Evolutionary conservation across 1,140 invertebrate genomes (phyloP), one percentile per base, ranked within the genome.

Genomic region (Trigoniulus corallinus): DNA sequence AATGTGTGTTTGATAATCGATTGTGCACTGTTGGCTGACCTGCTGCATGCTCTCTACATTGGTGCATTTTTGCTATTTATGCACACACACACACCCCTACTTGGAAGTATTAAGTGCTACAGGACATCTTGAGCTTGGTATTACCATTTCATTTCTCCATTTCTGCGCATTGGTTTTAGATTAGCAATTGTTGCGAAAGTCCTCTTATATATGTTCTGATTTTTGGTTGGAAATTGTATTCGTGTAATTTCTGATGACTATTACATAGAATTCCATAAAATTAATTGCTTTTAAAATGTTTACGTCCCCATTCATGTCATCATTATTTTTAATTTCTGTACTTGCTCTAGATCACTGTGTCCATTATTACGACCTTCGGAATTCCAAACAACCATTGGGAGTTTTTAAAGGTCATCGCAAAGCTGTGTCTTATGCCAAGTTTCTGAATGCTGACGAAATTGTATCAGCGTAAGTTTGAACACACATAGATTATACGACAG

Each of bases 381-480:
- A 91, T 56, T 79, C 84, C 61, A 82, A 84, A 54, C 77, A 82
- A 54, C 79, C 89, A 1, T 67, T 94, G 7, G 78, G 78, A 26
- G 74, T 93, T 22, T 91, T 96, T 59, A 82, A 86, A 61, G 91
- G 89, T 7, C 92, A 97, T 64, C 76, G 82, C 48, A 96, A 96
- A 67, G 91, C 91, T 26, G 92, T 97, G 1, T 94, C 88, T 3
- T 96, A 96, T 67, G 89, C 93, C 0, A 92, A 94, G 66, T 96
- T 96, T 67, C 71, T 94, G 22, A 89, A 88, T 65, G 77, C 79
- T 39, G 74, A 82, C 56, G 86, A 93, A 59, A 80, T 96, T 50
- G 88, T 96, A 0, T 94, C 89, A 0, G 91, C 92, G 23, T 73
- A 64, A 63, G 69, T 71, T 20, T 7, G 18, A 24, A 7, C 4